phyloP scores from a whole-genome alignment of 35 echinoderm and acorn worm species.

The Ophiothrix spiculata region DNA sequence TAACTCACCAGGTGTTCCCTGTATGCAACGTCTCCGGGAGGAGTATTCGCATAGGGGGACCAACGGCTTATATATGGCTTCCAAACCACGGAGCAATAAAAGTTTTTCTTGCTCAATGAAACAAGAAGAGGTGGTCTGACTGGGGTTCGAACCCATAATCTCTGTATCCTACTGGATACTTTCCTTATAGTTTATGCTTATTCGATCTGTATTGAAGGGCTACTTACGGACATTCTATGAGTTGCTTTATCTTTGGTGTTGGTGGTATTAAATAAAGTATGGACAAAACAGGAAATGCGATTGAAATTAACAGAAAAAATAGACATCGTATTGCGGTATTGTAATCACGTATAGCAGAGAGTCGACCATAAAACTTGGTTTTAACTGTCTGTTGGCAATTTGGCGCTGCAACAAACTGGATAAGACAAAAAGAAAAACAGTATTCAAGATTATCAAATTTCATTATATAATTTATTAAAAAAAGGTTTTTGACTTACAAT shows the following conservation, averaged over 20 bases:
- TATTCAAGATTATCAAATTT: too few species aligned
- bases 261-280: conserved; percentile 49
- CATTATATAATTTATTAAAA: too few species aligned
- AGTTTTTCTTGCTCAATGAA: too few species aligned
- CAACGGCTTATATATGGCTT: too few species aligned
- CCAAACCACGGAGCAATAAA: too few species aligned
- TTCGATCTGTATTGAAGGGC: not conserved
- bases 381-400: conserved; percentile 42
- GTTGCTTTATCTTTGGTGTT: conserved; percentile 33
- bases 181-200: not conserved
- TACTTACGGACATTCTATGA: conserved; percentile 69
- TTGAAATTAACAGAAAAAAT: conserved; percentile 30
- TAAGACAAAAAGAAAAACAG: not conserved
- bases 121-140: too few species aligned
- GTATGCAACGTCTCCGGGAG: too few species aligned
- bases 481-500: too few species aligned
- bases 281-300: conserved; percentile 54
- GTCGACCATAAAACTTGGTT: conserved; percentile 61
- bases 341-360: conserved; percentile 57
- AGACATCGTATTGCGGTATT: conserved; percentile 18
- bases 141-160: too few species aligned
- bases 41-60: too few species aligned
- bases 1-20: too few species aligned
- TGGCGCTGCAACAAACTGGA: not conserved
- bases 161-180: too few species aligned